Base-by-base conservation (phyloP, 2,113 vertebrate species). In the Stercorarius parasiticus region DNA sequence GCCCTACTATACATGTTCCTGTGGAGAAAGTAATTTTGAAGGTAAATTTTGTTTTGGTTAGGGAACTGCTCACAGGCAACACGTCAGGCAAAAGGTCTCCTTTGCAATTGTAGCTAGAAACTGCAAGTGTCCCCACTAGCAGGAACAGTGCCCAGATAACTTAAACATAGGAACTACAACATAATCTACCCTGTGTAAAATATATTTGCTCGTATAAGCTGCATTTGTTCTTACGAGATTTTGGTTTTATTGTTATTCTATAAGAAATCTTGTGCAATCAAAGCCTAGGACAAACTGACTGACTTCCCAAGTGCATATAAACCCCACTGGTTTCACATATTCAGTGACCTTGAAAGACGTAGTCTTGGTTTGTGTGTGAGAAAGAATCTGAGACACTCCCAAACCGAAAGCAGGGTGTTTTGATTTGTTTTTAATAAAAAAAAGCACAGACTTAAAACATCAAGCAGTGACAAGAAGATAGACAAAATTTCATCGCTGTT, bases 311-410 rank as follows among this genome's bases (percentile, higher is more conserved):
- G 0, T 40, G 40, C 20, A 25, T 3, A 9, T 8, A 61, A 95
- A 59, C 21, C 25, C n/a, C 13, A 8, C 9, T 11, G 11, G 25
- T 30, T 55, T 76, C 53, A 55, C 13, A 5, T 30, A 2, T 1
- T 34, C 26, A 36, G 19, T 21, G 23, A 66, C 32, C n/a, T n/a
- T 27, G 59, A 58, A 82, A 85, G 0, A 0, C 2, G 3, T 16
- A 49, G 43, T 15, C 49, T 72, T 65, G 53, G 5, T 20, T 29
- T 80, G 67, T 36, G n/a, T 36, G 17, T 22, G 55, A 59, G 32
- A 49, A 83, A n/a, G 36, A 92, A 59, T 32, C 12, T n/a, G 32
- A 82, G 34, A 72, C 6, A 17, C 43, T 66, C 50, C n/a, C 50
- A 67, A 36, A 53, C 7, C 55, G 47, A 88, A 82, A 32, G 42